Evolutionary conservation across 2,113 vertebrate genomes (phyloP).

Genomic region (Chloropsis hardwickii): DNA sequence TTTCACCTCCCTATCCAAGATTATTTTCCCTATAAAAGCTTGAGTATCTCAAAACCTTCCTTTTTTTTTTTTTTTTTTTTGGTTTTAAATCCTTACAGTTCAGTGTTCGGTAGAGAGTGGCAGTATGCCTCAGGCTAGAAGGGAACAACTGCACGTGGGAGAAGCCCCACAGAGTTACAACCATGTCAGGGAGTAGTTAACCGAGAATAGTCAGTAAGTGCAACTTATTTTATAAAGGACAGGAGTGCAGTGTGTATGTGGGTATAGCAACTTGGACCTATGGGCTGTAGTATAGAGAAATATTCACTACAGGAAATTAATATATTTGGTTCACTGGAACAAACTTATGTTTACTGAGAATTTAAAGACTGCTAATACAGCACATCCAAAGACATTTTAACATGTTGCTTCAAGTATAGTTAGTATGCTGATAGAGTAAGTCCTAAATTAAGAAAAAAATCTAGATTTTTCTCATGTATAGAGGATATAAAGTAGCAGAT

Average conservation of each 20-base stretch:
- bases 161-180: not conserved
- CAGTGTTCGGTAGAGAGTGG: not conserved
- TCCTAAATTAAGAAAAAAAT: not conserved
- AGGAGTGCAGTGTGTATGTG: not conserved
- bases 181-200: not conserved
- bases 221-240: not conserved
- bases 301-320: conserved; percentile 10
- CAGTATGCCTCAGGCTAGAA: not conserved
- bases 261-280: not conserved
- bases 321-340: conserved; percentile 6
- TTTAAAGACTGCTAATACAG: conserved; percentile 8
- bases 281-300: not conserved
- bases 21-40: not conserved
- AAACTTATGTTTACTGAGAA: not conserved
- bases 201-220: not conserved
- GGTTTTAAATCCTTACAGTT: not conserved
- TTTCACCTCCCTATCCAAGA: not conserved
- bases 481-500: not conserved
- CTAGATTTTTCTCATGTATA: not conserved
- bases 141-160: not conserved
- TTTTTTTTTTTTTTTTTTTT: not conserved
- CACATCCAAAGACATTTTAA: not conserved
- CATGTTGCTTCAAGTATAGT: not conserved
- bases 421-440: not conserved
- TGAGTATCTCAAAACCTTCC: not conserved